Conservation (phyloP, 2,113 vertebrate species). For the Neopipo cinnamomea region DNA sequence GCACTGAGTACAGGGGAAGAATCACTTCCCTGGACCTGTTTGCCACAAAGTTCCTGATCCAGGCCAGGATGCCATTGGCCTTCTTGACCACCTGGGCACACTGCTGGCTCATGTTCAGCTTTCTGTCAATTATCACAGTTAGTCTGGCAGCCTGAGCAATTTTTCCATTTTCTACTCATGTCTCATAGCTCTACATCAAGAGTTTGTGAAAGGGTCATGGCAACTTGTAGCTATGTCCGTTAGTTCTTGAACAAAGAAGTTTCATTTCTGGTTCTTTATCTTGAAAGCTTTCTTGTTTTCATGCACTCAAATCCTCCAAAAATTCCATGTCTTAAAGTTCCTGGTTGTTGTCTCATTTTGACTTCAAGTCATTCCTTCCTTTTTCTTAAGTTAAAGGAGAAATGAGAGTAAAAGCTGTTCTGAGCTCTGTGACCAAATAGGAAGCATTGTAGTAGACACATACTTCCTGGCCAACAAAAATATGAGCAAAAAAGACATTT, state of each 20-base stretch:
- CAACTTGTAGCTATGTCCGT: not conserved
- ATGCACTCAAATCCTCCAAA: fast-evolving
- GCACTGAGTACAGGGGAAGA: too few relatives aligned
- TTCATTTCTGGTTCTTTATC: not conserved
- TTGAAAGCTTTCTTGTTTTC: not conserved
- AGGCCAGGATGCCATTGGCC: too few relatives aligned
- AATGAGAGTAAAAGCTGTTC: not conserved
- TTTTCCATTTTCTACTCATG: not conserved
- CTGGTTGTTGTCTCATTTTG: not conserved
- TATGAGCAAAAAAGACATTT: not conserved
- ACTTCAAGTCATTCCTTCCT: not conserved
- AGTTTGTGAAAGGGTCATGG: not conserved
- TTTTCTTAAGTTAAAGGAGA: not conserved
- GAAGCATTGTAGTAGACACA: not conserved
- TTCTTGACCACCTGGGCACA: too few relatives aligned
- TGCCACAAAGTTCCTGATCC: too few relatives aligned
- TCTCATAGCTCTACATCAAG: not conserved
- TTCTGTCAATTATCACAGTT: not conserved
- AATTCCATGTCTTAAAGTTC: not conserved
- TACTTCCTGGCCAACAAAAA: not conserved
- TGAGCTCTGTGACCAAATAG: not conserved
- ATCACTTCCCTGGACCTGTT: too few relatives aligned
- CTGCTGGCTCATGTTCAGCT: too few relatives aligned
- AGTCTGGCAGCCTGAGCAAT: not conserved
- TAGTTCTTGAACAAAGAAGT: not conserved